Evolutionary conservation across 2,888 invertebrate species (phyloP).

Genomic region (Parapristionchus giblindavisi): DNA sequence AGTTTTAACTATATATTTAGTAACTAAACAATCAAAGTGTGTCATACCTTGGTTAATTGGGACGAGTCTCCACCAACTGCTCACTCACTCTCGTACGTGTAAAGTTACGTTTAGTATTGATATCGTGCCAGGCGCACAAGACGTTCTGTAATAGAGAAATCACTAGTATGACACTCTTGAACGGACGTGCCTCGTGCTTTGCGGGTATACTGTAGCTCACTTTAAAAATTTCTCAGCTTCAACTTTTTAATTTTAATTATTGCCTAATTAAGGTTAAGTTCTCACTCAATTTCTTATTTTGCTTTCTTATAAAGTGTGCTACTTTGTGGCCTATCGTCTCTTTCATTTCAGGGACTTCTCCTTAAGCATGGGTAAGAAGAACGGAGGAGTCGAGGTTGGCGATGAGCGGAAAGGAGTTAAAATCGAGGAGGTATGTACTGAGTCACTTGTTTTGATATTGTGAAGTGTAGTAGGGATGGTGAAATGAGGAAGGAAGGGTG

Average conservation of each 20-base stretch:
- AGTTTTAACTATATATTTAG: too few species aligned
- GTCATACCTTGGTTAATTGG: too few species aligned
- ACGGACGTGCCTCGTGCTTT: neutral
- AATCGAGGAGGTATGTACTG: constrained; percentile 33
- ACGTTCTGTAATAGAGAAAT: constrained; percentile 5
- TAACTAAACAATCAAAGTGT: too few species aligned
- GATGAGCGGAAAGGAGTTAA: constrained; percentile 29
- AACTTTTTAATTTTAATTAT: neutral
- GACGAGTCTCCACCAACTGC: too few species aligned
- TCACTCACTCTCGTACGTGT: too few species aligned
- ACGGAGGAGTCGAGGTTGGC: constrained; percentile 27
- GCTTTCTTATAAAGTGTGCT: neutral
- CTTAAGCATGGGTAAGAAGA: constrained; percentile 35
- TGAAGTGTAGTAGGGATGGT: too few species aligned
- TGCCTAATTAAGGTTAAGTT: neutral
- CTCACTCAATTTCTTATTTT: neutral
- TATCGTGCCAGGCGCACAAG: constrained; percentile 4
- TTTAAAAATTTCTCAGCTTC: neutral
- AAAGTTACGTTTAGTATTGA: too few species aligned
- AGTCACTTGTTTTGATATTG: constrained; percentile 11
- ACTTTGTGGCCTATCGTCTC: neutral
- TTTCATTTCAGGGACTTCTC: constrained; percentile 14
- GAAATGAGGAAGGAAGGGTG: too few species aligned
- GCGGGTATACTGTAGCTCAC: neutral
- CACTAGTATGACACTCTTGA: neutral